Percentiles rank a stretch among this genome's conserved stretches.
These are phyloP conservation scores for Lepisosteus oculatus DNA, from an alignment of 2,113 vertebrate genomes.

Conservation along the genomic window DNA sequence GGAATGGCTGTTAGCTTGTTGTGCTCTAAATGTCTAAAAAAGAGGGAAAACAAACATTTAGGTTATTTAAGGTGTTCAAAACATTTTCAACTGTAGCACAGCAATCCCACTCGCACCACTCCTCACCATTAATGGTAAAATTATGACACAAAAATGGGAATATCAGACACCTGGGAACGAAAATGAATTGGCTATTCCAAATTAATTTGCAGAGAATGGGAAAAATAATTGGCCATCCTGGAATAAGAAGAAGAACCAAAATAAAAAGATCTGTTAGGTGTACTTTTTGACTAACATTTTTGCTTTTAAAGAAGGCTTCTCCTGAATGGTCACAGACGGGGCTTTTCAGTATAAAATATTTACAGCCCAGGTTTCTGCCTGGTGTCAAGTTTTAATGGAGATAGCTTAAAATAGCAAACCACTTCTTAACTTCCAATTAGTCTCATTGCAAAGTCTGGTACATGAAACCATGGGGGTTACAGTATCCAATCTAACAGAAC, in stretches of 20 bases:
- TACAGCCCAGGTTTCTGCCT: slow-evolving; percentile 75
- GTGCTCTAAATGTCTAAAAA: slow-evolving; percentile 79
- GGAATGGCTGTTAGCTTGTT: slow-evolving; percentile 86
- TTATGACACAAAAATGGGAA: neutral
- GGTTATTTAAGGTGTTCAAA: no score
- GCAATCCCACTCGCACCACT: neutral
- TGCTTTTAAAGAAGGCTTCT: no score
- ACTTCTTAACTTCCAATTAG: slow-evolving; percentile 68
- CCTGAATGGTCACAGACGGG: slow-evolving; percentile 27
- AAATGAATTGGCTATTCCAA: no score
- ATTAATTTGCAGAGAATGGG: no score
- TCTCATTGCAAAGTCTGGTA: slow-evolving; percentile 55
- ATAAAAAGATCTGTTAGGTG: no score
- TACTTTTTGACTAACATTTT: no score
- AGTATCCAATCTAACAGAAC: slow-evolving; percentile 29
- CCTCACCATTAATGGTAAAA: neutral
- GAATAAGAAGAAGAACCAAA: no score
- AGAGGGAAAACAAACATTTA: slow-evolving; percentile 19
- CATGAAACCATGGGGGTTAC: slow-evolving; percentile 33
- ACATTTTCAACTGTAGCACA: no score
- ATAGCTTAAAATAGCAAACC: slow-evolving; percentile 83
- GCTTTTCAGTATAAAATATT: slow-evolving; percentile 74
- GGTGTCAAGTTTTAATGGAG: slow-evolving; percentile 80
- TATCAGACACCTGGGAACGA: no score
- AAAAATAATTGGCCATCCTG: no score